Evolutionary conservation across 2,888 invertebrate genomes (phyloP).

Genomic region (Drosophila macrothrix): DNA sequence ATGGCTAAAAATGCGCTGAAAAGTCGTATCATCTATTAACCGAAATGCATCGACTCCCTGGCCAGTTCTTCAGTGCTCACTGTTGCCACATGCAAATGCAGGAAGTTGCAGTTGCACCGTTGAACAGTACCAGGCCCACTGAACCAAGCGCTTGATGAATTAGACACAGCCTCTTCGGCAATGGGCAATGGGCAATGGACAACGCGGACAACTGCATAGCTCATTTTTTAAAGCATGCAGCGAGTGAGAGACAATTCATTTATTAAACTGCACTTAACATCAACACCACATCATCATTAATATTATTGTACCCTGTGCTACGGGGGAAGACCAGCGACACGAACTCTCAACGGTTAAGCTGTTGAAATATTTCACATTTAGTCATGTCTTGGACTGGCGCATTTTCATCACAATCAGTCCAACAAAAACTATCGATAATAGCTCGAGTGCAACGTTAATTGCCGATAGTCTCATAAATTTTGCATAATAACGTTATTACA

Average conservation of each 20-base stretch:
- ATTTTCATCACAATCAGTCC: slow-evolving; percentile 9
- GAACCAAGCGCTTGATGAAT: slow-evolving; percentile 66
- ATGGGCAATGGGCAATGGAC: slow-evolving; percentile 28
- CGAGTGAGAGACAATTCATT: slow-evolving; percentile 79
- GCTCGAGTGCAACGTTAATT: not conserved
- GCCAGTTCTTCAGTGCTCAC: slow-evolving; percentile 27
- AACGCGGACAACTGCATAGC: slow-evolving; percentile 49
- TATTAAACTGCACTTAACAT: slow-evolving; percentile 84
- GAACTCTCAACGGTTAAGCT: slow-evolving; percentile 22
- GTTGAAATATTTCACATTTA: slow-evolving; percentile 29
- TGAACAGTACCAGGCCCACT: slow-evolving; percentile 40
- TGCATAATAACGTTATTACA: not conserved
- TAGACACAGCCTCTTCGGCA: slow-evolving; percentile 63
- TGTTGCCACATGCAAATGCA: slow-evolving; percentile 73
- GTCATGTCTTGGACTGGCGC: slow-evolving; percentile 22
- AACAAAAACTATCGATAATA: slow-evolving; percentile 2
- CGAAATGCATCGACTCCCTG: slow-evolving; percentile 47
- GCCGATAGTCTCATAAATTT: not conserved
- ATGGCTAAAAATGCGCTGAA: slow-evolving; percentile 58
- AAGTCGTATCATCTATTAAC: slow-evolving; percentile 55
- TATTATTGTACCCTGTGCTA: slow-evolving; percentile 47
- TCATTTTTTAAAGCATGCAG: slow-evolving; percentile 50
- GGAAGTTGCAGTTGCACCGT: slow-evolving; percentile 61
- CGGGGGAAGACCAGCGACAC: slow-evolving; percentile 35
- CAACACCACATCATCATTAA: slow-evolving; percentile 84